Base-by-base conservation (phyloP, 1,140 invertebrate genomes). In the Drosophila navojoa region DNA sequence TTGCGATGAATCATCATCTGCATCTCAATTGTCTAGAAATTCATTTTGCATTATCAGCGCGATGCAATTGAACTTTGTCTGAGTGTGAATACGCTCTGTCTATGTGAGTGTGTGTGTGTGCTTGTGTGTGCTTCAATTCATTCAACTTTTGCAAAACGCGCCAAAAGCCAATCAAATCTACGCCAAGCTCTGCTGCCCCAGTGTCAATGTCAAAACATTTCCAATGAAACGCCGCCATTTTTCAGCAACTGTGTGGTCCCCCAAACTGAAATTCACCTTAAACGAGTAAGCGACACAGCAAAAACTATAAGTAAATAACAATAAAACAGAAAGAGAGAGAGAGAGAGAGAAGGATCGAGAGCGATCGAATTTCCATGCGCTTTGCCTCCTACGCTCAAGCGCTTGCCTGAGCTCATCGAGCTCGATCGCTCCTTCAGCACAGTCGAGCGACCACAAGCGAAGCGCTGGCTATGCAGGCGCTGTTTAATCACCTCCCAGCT, bases 111-210 rank as follows among this genome's bases (percentile, higher is more conserved):
- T 44, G 62, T 49, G 59, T 55, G 19, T 58, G 16, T 69, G 25
- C 16, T 40, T 62, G 29, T 63, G 27, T 45, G 29, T 60, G 62
- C 53, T 16, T 29, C 11, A 64, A 67, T 70, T 79, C 77, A 79
- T 73, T 76, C 69, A 79, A 76, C 53, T 64, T 86, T 82, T 57
- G 71, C 71, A 62, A 70, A 74, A 67, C 84, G 79, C 82, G 82
- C 74, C 78, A 82, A 81, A 81, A 75, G 63, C 72, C 57, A 76
- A 80, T 38, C 72, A 76, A 66, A 58, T 50, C 72, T 67, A 35
- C 54, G 66, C 73, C 60, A 60, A 45, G 49, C 45, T 7, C 49
- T 40, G 19, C 19, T 22, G 19, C 19, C 57, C 44, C 52, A 60
- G 13, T 68, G 54, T 69, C 53, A 58, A 59, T 58, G 55, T 52